Evolutionary conservation across 2,888 invertebrate genomes (phyloP), one percentile per base, ranked within the genome.

Genomic region (Caenorhabditis angaria): DNA sequence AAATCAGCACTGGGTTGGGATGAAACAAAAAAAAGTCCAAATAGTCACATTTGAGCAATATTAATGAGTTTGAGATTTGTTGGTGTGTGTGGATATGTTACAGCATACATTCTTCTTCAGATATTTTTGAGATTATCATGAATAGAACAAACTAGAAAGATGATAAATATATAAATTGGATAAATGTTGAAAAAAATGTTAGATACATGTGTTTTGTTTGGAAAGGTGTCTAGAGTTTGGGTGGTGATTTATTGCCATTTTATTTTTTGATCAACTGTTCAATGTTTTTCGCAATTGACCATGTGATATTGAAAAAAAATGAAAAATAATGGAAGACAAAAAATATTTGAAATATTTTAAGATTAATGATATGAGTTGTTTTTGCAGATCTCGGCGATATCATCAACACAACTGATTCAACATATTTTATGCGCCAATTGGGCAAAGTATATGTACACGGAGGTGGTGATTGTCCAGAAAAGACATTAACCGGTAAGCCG

Each of bases 391-490:
- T 82, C 47, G 82, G 82, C 41, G 82, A 82, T 54, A 80, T 82
- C 65, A 79, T 82, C 75, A 77, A 82, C 53, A 86, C 83, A 25
- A 85, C 86, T n/a, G 86, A 86, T 58, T 81, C 86, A 28, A 80
- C 83, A 51, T 78, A 82, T 66, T 86, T 86, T 70, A 84, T 87
- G 76, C 78, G 84, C 27, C 81, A 85, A 64, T 77, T 86, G 56
- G 81, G 81, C 28, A 74, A 81, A 63, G 79, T 81, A 35, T 80
- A 81, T 27, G 91, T 92, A 2, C 90, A 91, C 74, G 92, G 92
- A 0, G 93, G 93, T 0, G 92, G 92, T 0, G 92, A 92, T 85
- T 93, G 93, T 83, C 92, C 93, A 0, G 93, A 93, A 88, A 92
- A 91, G 90, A 91, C 92, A 0, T 87, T 92, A 6, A 90, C 90